Conservation (phyloP, 2,888 invertebrate species). For the Drosophila paracracens region DNA sequence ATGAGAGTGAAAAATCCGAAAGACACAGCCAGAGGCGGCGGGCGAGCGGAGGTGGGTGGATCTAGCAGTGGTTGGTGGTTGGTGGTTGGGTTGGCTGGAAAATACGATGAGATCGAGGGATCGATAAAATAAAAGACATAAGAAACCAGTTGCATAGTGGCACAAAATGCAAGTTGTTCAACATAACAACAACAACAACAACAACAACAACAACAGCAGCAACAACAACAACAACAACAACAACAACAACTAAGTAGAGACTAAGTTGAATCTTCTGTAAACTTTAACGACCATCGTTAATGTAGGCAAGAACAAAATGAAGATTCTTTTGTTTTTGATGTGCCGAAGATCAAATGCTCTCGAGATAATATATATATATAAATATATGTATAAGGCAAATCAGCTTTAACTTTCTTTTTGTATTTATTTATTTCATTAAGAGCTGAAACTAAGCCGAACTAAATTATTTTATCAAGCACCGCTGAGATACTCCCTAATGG, state of each 20-base stretch:
- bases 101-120: slow-evolving; percentile 41
- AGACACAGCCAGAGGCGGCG: slow-evolving; percentile 2
- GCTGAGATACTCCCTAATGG: background rate
- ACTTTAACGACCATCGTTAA: slow-evolving; percentile 1
- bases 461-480: background rate
- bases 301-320: background rate
- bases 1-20: slow-evolving; percentile 67
- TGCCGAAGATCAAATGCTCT: background rate
- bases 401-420: background rate
- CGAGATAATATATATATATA: background rate
- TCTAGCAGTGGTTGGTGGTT: background rate
- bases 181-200: background rate
- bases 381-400: too few species aligned
- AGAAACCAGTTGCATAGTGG: slow-evolving; percentile 49
- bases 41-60: slow-evolving; percentile 6
- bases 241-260: background rate
- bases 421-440: background rate
- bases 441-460: background rate
- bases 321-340: background rate
- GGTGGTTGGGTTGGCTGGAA: slow-evolving; percentile 28
- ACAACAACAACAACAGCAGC: background rate
- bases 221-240: background rate
- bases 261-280: slow-evolving; percentile 1
- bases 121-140: slow-evolving; percentile 44
- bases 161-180: slow-evolving; percentile 31